These are phyloP conservation scores for Brachionus plicatilis DNA, from an alignment of 1,140 invertebrate genomes.

Conservation along the genomic window DNA sequence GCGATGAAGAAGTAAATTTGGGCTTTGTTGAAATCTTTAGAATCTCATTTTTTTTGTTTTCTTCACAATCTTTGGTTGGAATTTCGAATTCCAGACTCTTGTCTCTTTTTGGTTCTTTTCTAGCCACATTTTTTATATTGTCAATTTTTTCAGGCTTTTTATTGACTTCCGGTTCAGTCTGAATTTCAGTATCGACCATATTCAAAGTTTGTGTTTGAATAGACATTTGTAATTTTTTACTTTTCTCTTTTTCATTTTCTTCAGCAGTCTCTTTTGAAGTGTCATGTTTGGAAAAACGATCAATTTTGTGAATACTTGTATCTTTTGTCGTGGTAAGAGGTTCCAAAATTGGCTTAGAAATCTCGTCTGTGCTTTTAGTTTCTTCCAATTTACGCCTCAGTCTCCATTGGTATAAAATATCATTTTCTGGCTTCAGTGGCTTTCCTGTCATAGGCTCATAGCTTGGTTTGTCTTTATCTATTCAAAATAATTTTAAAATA, in stretches of 20 bases:
- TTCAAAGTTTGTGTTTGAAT: slow-evolving; percentile 18
- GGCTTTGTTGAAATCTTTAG: background rate
- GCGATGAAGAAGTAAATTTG: background rate
- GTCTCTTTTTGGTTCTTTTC: background rate
- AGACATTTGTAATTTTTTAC: background rate
- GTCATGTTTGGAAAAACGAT: background rate
- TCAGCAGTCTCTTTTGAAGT: background rate
- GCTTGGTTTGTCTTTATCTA: slow-evolving; percentile 6
- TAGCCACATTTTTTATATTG: background rate
- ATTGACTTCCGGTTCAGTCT: background rate
- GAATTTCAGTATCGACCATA: background rate
- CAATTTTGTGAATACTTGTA: background rate
- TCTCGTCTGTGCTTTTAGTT: background rate
- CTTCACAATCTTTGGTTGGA: background rate
- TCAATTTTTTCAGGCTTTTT: background rate
- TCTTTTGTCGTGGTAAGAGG: background rate
- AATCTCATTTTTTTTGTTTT: background rate
- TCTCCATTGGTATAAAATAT: slow-evolving; percentile 49
- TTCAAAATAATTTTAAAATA: background rate
- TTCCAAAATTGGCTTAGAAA: background rate
- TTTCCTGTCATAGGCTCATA: background rate
- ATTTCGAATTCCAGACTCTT: slow-evolving; percentile 1
- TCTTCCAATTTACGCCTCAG: slow-evolving; percentile 46
- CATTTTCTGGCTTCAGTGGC: slow-evolving; percentile 42
- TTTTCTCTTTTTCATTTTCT: background rate